Percentiles rank a stretch among this genome's conserved stretches.
phyloP scores from a whole-genome alignment of 2,113 vertebrate species.

The Passer montanus region DNA sequence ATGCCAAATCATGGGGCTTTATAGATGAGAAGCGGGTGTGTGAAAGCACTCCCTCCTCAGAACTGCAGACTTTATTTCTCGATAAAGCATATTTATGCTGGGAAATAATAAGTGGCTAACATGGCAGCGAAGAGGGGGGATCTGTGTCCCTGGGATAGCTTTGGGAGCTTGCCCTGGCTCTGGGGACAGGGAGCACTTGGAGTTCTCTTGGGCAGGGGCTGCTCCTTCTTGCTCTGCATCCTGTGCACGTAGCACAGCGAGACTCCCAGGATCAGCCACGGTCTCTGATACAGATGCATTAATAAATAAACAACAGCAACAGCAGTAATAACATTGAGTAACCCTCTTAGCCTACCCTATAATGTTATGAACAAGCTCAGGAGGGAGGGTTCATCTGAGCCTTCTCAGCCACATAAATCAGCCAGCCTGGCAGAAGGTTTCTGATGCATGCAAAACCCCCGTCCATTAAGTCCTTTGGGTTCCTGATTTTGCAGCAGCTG shows the following conservation, averaged over 20 bases:
- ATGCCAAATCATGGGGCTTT: slow-evolving; percentile 77
- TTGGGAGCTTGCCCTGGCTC: not conserved
- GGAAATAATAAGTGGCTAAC: slow-evolving; percentile 72
- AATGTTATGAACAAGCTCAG: slow-evolving; percentile 53
- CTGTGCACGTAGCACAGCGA: not conserved
- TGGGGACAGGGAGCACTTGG: not conserved
- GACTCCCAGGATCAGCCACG: slow-evolving; percentile 7
- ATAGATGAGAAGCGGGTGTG: slow-evolving; percentile 71
- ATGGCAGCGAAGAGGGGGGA: slow-evolving; percentile 18
- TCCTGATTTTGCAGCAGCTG: slow-evolving; percentile 10
- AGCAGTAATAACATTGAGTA: slow-evolving; percentile 60
- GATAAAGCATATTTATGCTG: slow-evolving; percentile 78
- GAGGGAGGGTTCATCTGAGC: slow-evolving; percentile 33
- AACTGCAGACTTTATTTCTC: slow-evolving; percentile 77
- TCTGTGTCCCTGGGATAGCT: not conserved
- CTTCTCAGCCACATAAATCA: slow-evolving; percentile 42
- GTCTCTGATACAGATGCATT: slow-evolving; percentile 40
- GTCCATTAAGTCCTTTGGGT: not conserved
- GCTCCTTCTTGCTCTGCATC: slow-evolving; percentile 15
- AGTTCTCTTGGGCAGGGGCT: not conserved
- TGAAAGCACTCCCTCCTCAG: slow-evolving; percentile 72
- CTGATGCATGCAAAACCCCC: not conserved
- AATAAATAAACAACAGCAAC: slow-evolving; percentile 67
- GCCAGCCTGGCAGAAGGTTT: slow-evolving; percentile 7
- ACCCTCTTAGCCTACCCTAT: slow-evolving; percentile 55